Percentiles rank a stretch among this genome's conserved stretches.
Evolutionary conservation across 2,888 invertebrate species (phyloP).

Genomic region (Charanyca ferruginea): DNA sequence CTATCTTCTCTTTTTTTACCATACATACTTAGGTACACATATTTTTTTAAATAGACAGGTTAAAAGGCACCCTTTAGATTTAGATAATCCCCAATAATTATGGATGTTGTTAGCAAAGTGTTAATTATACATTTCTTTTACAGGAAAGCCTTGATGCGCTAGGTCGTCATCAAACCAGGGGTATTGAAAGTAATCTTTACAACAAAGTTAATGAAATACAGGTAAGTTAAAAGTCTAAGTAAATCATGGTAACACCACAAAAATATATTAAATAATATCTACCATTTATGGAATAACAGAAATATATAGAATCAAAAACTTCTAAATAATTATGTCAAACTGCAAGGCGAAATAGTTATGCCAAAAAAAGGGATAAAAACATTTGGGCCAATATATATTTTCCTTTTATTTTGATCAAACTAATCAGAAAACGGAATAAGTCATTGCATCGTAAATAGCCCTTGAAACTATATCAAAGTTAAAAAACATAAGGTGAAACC

Average conservation of each 20-base stretch:
- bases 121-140: constrained; percentile 49
- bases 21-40: no score
- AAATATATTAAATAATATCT: neutral
- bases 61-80: no score
- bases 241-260: neutral
- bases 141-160: constrained; percentile 96
- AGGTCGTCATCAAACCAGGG: constrained; percentile 94
- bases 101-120: neutral
- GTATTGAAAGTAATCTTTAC: constrained; percentile 95
- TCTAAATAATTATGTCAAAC: neutral
- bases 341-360: neutral
- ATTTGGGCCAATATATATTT: neutral
- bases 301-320: no score
- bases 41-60: no score
- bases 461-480: constrained; percentile 40
- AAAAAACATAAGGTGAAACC: constrained; percentile 34
- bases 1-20: no score
- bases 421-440: constrained; percentile 7
- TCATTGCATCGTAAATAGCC: constrained; percentile 2
- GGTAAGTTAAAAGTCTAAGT: constrained; percentile 70
- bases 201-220: constrained; percentile 98
- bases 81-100: neutral
- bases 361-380: neutral
- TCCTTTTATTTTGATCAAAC: constrained; percentile 11
- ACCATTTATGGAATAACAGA: no score